A percentile compares a stretch with the other conserved stretches of the same genome.
Conservation (phyloP, 2,797 vertebrate genomes). For the Notoglanidium macrostoma region DNA sequence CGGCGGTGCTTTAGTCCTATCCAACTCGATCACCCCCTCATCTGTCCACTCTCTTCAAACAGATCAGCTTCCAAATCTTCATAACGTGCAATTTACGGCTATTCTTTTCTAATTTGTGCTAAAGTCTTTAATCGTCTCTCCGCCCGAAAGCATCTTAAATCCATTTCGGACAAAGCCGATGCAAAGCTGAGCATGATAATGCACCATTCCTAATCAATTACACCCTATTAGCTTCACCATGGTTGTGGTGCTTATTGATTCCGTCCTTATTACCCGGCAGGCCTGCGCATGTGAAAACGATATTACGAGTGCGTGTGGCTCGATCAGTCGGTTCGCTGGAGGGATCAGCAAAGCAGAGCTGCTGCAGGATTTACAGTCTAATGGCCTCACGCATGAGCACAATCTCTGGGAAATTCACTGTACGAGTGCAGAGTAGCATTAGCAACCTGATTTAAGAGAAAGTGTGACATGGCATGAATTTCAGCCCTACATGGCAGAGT, state of each 20-base stretch:
- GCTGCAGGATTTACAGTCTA: conserved; percentile 18
- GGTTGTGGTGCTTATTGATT: conserved; percentile 24
- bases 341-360: not conserved
- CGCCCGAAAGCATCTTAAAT: not conserved
- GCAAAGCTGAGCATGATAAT: not conserved
- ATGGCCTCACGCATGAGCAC: conserved; percentile 3
- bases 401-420: not conserved
- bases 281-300: conserved; percentile 8
- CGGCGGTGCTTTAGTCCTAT: not conserved
- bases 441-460: not conserved
- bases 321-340: conserved; percentile 1
- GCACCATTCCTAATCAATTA: conserved; percentile 27
- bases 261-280: not conserved
- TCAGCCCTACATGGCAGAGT: not conserved
- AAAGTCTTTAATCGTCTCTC: not conserved
- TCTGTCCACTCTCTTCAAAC: not conserved
- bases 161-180: not conserved
- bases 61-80: not conserved
- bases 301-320: not conserved
- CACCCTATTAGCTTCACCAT: conserved; percentile 25
- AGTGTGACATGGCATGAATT: not conserved
- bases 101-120: not conserved
- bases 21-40: not conserved
- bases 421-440: not conserved
- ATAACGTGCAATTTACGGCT: not conserved